Conservation (phyloP, 2,888 invertebrate species). For the Pseudococcus longispinus region DNA sequence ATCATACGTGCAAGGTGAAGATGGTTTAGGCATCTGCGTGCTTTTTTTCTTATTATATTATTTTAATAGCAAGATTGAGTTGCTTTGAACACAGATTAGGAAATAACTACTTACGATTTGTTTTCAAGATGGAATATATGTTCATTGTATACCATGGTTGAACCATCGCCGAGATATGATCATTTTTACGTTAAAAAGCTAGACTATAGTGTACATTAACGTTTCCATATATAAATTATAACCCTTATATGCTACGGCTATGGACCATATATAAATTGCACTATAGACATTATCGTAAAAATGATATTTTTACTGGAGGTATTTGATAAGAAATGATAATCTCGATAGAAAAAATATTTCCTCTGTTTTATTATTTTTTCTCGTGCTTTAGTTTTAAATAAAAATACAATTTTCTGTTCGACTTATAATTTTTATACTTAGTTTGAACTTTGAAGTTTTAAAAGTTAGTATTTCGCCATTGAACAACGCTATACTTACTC, state of each 20-base stretch:
- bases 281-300: neutral
- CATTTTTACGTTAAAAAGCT: neutral
- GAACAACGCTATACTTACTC: neutral
- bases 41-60: neutral
- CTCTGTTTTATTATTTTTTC: neutral
- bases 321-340: constrained; percentile 4
- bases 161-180: neutral
- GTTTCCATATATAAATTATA: neutral
- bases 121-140: neutral
- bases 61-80: neutral
- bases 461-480: neutral
- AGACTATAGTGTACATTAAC: neutral
- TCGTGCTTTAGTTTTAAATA: neutral
- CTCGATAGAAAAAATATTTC: neutral
- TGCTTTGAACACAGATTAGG: neutral
- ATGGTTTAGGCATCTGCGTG: too few relatives aligned
- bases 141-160: neutral
- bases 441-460: neutral
- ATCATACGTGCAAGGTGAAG: neutral
- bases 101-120: too few relatives aligned
- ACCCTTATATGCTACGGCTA: neutral
- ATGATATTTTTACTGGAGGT: neutral
- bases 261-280: neutral
- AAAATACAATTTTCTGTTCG: neutral
- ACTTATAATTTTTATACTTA: neutral